A percentile compares a stretch with the other conserved stretches of the same genome.
Conservation (phyloP, 2,797 vertebrate species). For the Alauda arvensis region DNA sequence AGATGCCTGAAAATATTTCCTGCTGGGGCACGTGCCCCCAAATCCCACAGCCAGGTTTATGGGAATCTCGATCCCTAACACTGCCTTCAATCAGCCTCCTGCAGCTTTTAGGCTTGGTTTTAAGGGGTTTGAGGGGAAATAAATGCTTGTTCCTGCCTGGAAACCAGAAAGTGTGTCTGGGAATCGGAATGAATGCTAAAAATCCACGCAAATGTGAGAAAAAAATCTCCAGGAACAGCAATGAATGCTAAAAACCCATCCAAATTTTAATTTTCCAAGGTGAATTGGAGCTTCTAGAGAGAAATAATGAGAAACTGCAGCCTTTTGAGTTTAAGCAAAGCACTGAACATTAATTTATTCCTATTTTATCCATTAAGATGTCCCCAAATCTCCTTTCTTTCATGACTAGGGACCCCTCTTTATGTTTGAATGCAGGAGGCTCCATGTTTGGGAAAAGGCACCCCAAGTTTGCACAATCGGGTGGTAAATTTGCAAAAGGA, state of each 20-base stretch:
- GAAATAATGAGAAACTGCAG: fast-evolving
- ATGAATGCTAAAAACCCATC: background rate
- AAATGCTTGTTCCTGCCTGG: background rate
- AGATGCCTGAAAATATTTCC: conserved; percentile 31
- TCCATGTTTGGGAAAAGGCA: background rate
- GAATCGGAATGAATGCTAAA: background rate
- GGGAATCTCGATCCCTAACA: fast-evolving
- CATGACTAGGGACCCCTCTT: too few species aligned
- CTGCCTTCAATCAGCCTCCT: background rate
- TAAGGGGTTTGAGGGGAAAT: background rate
- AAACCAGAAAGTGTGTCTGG: fast-evolving
- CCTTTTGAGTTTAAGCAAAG: background rate
- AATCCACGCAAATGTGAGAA: background rate
- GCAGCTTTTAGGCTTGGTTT: background rate
- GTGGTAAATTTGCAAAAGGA: background rate
- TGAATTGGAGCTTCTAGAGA: background rate
- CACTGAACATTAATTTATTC: fast-evolving
- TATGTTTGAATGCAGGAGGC: fast-evolving
- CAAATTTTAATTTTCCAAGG: background rate
- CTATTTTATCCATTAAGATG: background rate
- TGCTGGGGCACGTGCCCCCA: conserved; percentile 6
- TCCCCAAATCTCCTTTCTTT: fast-evolving
- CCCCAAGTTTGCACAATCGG: fast-evolving
- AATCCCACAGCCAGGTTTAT: background rate
- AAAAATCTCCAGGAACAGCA: background rate